These are phyloP conservation scores for Myanophis thanlyinensis DNA, from an alignment of 2,113 vertebrate species.

Conservation along the genomic window DNA sequence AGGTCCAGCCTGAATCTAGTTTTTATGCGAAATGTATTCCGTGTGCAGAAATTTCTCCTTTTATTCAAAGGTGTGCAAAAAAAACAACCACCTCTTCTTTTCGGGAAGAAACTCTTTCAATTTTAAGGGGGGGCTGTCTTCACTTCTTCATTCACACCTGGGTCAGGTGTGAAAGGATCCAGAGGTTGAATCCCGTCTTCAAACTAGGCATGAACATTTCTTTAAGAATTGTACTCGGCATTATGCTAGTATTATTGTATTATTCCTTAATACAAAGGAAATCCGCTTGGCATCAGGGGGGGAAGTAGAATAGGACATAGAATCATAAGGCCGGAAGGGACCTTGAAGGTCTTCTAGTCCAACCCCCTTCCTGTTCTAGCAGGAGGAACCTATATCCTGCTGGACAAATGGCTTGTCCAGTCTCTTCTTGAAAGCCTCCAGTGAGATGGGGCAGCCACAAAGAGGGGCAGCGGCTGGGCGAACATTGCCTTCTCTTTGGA, in stretches of 20 bases:
- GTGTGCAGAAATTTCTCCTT: not conserved
- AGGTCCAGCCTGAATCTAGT: not conserved
- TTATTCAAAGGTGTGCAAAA: not conserved
- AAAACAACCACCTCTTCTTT: too few relatives aligned
- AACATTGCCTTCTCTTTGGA: too few relatives aligned
- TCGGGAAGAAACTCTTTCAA: not conserved
- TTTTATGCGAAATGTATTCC: not conserved
- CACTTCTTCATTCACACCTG: not conserved
- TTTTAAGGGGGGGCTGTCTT: not conserved
- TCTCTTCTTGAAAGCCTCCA: too few relatives aligned
- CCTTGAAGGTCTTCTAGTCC: not conserved
- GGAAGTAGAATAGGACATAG: not conserved
- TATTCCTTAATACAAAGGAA: not conserved
- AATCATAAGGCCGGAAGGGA: not conserved
- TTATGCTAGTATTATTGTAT: too few relatives aligned
- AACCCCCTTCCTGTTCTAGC: too few relatives aligned
- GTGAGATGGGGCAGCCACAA: too few relatives aligned
- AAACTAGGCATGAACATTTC: not conserved
- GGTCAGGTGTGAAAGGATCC: not conserved
- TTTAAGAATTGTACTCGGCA: not conserved
- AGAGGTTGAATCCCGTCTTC: not conserved
- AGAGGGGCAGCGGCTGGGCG: too few relatives aligned
- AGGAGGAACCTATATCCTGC: too few relatives aligned
- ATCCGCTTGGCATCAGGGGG: not conserved
- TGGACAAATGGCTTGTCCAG: too few relatives aligned